These are phyloP conservation scores for Chitala chitala DNA, from an alignment of 2,113 vertebrate species.

Conservation along the genomic window DNA sequence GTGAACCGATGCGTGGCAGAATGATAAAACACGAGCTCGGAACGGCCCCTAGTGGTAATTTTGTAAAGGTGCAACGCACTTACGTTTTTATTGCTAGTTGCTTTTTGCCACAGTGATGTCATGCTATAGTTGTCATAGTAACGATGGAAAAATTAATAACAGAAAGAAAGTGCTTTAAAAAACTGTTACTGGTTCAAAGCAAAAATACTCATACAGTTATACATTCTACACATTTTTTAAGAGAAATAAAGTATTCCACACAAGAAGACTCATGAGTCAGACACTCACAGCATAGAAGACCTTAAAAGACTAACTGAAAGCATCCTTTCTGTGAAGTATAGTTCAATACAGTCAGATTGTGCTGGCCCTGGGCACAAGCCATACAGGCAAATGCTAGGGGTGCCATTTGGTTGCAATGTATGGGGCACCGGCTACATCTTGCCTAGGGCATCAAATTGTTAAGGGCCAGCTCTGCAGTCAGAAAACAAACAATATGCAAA, in stretches of 20 bases:
- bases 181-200: neutral
- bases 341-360: no score
- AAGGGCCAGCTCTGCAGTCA: no score
- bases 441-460: no score
- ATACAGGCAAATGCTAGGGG: no score
- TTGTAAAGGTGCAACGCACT: neutral
- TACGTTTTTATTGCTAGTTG: neutral
- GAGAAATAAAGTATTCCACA: no score
- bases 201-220: neutral
- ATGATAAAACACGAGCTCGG: neutral
- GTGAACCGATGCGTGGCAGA: neutral
- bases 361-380: no score
- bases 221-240: neutral
- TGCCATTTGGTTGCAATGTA: no score
- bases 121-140: neutral
- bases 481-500: no score
- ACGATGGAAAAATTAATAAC: neutral
- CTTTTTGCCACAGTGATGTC: neutral
- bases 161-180: neutral
- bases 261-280: neutral
- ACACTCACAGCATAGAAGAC: no score
- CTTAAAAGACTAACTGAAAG: no score
- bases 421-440: no score
- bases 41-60: conserved; percentile 3
- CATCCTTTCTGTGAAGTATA: no score